Percentiles rank a stretch among this genome's conserved stretches.
Evolutionary conservation across 1,140 invertebrate species (phyloP).

Genomic region (Aphaenogaster rudis): DNA sequence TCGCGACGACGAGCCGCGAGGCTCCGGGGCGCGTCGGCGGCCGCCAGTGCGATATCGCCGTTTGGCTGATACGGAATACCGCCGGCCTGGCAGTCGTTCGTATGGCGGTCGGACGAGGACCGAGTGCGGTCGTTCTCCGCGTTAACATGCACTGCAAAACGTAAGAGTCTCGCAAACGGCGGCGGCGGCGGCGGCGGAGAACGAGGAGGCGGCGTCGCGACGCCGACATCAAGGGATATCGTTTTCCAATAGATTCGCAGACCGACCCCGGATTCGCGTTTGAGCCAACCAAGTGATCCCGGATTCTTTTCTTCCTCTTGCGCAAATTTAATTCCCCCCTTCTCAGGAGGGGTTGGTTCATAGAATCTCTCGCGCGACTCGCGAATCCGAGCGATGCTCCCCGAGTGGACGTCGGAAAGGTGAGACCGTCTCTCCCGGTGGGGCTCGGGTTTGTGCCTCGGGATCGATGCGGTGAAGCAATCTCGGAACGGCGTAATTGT

Average conservation of each 20-base stretch:
- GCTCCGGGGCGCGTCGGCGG: constrained; percentile 39
- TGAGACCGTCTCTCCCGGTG: not conserved
- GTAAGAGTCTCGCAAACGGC: constrained; percentile 47
- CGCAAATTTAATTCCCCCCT: not conserved
- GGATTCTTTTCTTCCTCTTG: not conserved
- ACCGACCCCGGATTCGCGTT: not conserved
- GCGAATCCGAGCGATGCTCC: constrained; percentile 10
- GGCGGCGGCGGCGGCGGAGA: not conserved
- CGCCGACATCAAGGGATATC: not conserved
- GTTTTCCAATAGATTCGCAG: not conserved
- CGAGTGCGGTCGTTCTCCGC: constrained; percentile 13
- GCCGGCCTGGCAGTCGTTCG: constrained; percentile 20
- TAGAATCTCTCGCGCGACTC: not conserved
- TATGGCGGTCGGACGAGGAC: constrained; percentile 48
- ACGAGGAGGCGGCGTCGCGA: not conserved
- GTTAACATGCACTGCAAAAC: constrained; percentile 44
- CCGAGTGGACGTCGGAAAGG: not conserved
- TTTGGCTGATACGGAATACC: constrained; percentile 61
- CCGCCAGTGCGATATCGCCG: constrained; percentile 70
- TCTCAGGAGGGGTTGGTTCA: not conserved
- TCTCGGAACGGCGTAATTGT: not conserved
- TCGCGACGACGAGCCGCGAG: constrained; percentile 23
- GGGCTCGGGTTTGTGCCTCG: not conserved
- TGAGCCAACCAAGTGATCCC: not conserved
- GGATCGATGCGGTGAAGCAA: constrained; percentile 43